Evolutionary conservation across 2,888 invertebrate species (phyloP).

Genomic region (Lasioglossum vierecki): DNA sequence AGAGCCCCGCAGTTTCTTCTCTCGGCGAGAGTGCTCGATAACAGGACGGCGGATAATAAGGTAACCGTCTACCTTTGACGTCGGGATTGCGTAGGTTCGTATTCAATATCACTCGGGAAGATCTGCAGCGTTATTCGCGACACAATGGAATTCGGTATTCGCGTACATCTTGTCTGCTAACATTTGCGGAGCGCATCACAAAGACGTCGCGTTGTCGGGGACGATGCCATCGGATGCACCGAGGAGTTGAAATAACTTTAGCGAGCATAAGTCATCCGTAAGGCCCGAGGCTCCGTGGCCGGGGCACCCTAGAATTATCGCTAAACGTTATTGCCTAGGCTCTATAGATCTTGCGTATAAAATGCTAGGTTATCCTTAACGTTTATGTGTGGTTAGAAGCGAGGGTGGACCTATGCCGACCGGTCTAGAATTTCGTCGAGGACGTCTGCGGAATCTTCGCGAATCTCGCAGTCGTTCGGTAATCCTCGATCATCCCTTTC

Average conservation of each 20-base stretch:
- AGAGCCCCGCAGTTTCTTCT: not conserved
- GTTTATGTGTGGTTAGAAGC: conserved; percentile 74
- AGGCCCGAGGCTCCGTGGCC: conserved; percentile 74
- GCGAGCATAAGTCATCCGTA: conserved; percentile 80
- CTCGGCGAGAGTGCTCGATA: not conserved
- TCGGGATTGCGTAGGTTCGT: conserved; percentile 1
- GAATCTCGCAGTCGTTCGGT: conserved; percentile 19
- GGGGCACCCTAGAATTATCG: conserved; percentile 83
- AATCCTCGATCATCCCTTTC: not conserved
- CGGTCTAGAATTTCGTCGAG: conserved; percentile 67
- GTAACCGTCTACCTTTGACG: conserved; percentile 19
- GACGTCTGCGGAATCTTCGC: conserved; percentile 37
- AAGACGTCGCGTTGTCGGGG: conserved; percentile 45
- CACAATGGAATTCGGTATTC: conserved; percentile 33
- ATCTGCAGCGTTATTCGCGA: conserved; percentile 18
- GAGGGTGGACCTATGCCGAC: conserved; percentile 75
- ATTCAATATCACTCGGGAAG: conserved; percentile 35
- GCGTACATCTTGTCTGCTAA: conserved; percentile 35
- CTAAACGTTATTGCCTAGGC: conserved; percentile 84
- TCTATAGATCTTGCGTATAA: conserved; percentile 84
- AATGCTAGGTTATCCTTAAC: conserved; percentile 81
- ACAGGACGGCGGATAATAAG: conserved; percentile 13
- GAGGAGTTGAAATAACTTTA: conserved; percentile 67
- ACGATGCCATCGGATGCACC: conserved; percentile 57
- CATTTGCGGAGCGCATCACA: conserved; percentile 49